Base-by-base conservation (phyloP, 1,140 invertebrate genomes). In the Zelostemma sp. region DNA sequence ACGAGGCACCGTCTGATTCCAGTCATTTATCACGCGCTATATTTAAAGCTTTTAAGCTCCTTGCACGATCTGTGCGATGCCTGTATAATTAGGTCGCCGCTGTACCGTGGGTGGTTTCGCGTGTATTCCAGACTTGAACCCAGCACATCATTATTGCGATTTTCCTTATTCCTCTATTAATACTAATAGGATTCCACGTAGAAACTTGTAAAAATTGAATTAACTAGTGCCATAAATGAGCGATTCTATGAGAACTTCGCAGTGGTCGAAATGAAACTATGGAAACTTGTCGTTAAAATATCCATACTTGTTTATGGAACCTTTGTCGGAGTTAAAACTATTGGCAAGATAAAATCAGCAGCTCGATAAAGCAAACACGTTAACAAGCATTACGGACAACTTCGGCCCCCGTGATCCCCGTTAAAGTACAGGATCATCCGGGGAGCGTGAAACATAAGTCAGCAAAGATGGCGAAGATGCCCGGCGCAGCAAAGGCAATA, bases 1-100 rank as follows among this genome's bases (percentile, higher is more conserved):
- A 55, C 64, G 19, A 50, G 40, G 40, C 47, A 17, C 50, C 19
- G 46, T 49, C 49, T 60, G 56, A 67, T 55, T 67, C 55, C 40
- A 60, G 19, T 60, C 50, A 47, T 67, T 55, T 45, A 67, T 67
- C 64, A 60, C 40, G 35, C 21, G 53, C 51, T 67, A 67, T 53
- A 61, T 67, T 61, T 67, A 67, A 67, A 67, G 64, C 64, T 67
- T 67, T 67, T 67, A 67, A 67, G 47, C 57, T 48, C 19, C 38
- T 46, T 21, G 40, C 16, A 33, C 50, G 54, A 56, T 56, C 53
- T 40, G 54, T 33, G 21, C 45, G 57, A 67, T 60, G 38, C 57
- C 46, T 46, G 46, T 66, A 66, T 66, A 66, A 66, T 66, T 66
- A 59, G 50, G 63, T 55, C 38, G 49, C 38, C 12, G 25, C 6